Evolutionary conservation across 2,888 invertebrate species (phyloP), one percentile per base, ranked within the genome.

Genomic region (Synergus japonicus): DNA sequence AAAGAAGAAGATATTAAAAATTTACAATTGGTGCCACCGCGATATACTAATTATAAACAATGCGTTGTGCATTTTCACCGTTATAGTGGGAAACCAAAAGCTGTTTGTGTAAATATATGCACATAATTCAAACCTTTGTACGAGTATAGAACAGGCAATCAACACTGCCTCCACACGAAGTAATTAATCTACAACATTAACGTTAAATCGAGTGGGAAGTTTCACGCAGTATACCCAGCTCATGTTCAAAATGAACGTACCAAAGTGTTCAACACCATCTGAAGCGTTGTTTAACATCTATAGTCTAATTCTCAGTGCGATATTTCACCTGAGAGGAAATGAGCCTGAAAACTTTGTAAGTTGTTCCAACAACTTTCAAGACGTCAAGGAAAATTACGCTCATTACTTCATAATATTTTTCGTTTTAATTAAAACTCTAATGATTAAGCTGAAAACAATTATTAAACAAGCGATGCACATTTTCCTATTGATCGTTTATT

Each of bases 161-260:
- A 73, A 73, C 73, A 73, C 49, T 73, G 49, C 41, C 73, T 73
- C 15, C 54, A 54, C 49, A 37, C 54, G 54, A 73, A 73, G 54
- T 73, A 54, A 73, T 73, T 73, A 73, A 54, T 73, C n/a, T 54
- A 73, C 54, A 73, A n/a, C 49, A 73, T 73, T 73, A 73, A 54
- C 37, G 73, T 73, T 73, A 73, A 73, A 73, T 54, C 73, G 73
- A 73, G 73, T 73, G 73, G 73, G 54, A 73, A 73, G 73, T 73
- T 73, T 54, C 54, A 73, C 54, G 73, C 54, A 37, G 54, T 73
- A 54, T 73, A 54, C 73, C 73, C 15, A 54, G 37, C 13, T 73
- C 54, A 73, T 54, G 54, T 73, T 73, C 49, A 73, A 73, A 73
- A 73, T 73, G 49, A 54, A 54, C 49, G 37, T 54, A 37, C 54